phyloP scores from a whole-genome alignment of 1,140 invertebrate species.

The Gonioctena quinquepunctata region DNA sequence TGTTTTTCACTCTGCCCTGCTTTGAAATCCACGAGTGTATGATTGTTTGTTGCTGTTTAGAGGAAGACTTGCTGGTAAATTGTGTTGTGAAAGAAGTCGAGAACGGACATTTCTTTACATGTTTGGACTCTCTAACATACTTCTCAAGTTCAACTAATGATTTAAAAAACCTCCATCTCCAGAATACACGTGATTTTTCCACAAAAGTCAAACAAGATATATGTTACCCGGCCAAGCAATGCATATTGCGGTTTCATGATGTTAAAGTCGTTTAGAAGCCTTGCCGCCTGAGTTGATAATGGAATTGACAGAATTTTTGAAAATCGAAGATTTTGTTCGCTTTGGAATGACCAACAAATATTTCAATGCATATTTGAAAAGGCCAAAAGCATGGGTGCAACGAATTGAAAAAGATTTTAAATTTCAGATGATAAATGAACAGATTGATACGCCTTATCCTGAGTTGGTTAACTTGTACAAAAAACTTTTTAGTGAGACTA shows the following conservation, averaged over 20 bases:
- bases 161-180: slow-evolving; percentile 36
- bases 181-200: slow-evolving; percentile 43
- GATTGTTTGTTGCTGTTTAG: slow-evolving; percentile 27
- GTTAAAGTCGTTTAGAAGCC: slow-evolving; percentile 35
- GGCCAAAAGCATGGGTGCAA: not conserved
- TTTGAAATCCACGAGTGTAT: slow-evolving; percentile 26
- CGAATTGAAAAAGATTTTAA: not conserved
- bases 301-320: slow-evolving; percentile 25
- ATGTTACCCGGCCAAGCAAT: slow-evolving; percentile 41
- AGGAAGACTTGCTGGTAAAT: slow-evolving; percentile 49
- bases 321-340: slow-evolving; percentile 1
- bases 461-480: too few relatives aligned
- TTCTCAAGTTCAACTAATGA: slow-evolving; percentile 35
- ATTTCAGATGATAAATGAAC: too few relatives aligned
- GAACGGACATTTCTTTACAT: slow-evolving; percentile 24
- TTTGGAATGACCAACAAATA: slow-evolving; percentile 14
- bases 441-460: too few relatives aligned
- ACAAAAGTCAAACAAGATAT: slow-evolving; percentile 43
- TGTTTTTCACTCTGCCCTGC: slow-evolving; percentile 32
- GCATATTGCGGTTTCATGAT: slow-evolving; percentile 33
- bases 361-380: slow-evolving; percentile 1
- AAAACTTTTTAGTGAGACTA: too few relatives aligned
- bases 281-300: slow-evolving; percentile 47
- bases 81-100: slow-evolving; percentile 37
- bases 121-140: slow-evolving; percentile 47